A percentile compares a stretch with the other conserved stretches of the same genome.
Evolutionary conservation across 2,113 vertebrate species (phyloP).

Genomic region (Sclerurus mexicanus): DNA sequence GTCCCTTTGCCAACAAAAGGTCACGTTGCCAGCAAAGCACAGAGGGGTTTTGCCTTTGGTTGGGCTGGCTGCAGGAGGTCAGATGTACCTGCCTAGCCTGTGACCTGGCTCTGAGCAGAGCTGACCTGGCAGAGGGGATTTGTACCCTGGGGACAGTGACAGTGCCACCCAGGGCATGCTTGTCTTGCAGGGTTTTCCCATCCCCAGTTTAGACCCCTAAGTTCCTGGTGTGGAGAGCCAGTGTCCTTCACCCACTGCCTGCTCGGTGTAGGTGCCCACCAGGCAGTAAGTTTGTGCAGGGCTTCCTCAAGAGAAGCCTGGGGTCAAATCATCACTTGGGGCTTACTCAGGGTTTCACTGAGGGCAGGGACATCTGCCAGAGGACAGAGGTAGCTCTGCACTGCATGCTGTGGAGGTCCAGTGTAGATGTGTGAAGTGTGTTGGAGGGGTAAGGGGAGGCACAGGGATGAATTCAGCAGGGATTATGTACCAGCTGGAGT

Average conservation of each 20-base stretch:
- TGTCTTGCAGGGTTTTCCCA: neutral
- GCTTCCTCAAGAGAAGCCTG: neutral
- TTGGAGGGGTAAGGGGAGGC: neutral
- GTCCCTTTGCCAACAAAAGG: neutral
- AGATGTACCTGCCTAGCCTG: neutral
- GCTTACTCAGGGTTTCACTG: neutral
- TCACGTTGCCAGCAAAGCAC: neutral
- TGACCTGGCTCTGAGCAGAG: neutral
- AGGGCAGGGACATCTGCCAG: neutral
- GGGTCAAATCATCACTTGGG: neutral
- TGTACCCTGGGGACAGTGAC: neutral
- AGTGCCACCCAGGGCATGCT: neutral
- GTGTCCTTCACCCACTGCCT: fast-evolving
- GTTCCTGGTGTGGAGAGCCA: neutral
- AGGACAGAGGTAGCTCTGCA: neutral
- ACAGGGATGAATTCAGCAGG: neutral
- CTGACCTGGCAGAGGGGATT: neutral
- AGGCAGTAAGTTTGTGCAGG: neutral
- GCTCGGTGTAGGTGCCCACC: neutral
- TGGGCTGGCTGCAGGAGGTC: neutral
- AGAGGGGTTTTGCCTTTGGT: neutral
- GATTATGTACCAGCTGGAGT: neutral
- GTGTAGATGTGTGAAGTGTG: neutral
- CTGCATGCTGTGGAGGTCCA: neutral
- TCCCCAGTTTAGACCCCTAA: neutral